Conservation (phyloP, 2,797 vertebrate species). For the Oreortyx pictus region DNA sequence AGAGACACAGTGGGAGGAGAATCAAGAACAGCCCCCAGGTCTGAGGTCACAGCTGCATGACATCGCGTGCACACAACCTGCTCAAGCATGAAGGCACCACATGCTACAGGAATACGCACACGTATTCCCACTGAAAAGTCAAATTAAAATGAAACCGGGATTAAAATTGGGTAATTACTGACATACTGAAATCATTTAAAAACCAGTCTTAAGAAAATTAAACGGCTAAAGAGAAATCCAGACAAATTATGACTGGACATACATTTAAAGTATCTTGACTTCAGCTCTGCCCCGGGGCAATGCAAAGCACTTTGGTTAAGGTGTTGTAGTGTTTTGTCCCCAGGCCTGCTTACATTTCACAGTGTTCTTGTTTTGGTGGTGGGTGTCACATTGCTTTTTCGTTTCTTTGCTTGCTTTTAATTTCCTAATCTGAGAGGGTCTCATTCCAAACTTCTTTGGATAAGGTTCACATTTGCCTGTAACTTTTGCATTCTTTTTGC, state of each 20-base stretch:
- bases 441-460: background rate
- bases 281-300: background rate
- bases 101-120: too few species aligned
- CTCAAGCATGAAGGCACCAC: background rate
- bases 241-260: background rate
- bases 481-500: background rate
- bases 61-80: background rate
- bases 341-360: fast-evolving
- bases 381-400: background rate
- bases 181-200: slow-evolving; percentile 24
- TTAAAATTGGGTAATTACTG: background rate
- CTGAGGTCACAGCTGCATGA: background rate
- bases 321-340: background rate
- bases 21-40: background rate
- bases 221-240: slow-evolving; percentile 12
- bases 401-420: background rate
- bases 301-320: background rate
- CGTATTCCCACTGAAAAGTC: background rate
- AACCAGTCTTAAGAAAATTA: background rate
- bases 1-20: background rate
- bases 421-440: background rate
- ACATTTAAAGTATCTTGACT: background rate
- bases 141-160: background rate
- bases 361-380: background rate
- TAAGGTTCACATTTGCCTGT: background rate